Evolutionary conservation across 2,797 vertebrate genomes (phyloP).

Genomic region (Amblyopsis hoosieri): DNA sequence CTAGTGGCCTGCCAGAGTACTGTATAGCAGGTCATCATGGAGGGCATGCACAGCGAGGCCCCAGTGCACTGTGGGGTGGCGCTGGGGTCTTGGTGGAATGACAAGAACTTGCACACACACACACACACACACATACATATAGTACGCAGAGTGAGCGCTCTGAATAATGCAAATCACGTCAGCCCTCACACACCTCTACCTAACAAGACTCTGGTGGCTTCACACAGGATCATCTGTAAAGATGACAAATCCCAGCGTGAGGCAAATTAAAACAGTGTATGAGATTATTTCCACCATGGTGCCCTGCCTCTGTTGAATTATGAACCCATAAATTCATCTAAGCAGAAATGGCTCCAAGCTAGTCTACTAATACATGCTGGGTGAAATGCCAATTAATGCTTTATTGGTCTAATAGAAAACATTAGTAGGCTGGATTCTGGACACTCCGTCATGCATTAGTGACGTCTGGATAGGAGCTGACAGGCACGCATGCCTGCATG

Average conservation of each 20-base stretch:
- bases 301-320: constrained; percentile 54
- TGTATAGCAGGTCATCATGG: constrained; percentile 26
- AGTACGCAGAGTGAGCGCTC: constrained; percentile 22
- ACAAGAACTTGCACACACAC: constrained; percentile 64
- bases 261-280: constrained; percentile 74
- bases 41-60: constrained; percentile 46
- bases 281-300: constrained; percentile 64
- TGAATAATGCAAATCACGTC: constrained; percentile 77
- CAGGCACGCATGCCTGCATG: constrained; percentile 1
- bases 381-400: constrained; percentile 41
- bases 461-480: constrained; percentile 37
- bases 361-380: constrained; percentile 36
- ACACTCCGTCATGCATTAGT: constrained; percentile 34
- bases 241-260: constrained; percentile 72
- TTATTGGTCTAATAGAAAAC: constrained; percentile 48
- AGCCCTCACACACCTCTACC: constrained; percentile 65
- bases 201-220: constrained; percentile 78
- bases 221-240: constrained; percentile 68
- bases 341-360: constrained; percentile 45
- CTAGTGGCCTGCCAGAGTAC: constrained; percentile 61
- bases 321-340: constrained; percentile 51
- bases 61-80: constrained; percentile 52
- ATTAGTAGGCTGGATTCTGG: constrained; percentile 32
- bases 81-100: constrained; percentile 57
- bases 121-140: constrained; percentile 17